phyloP scores from a whole-genome alignment of 2,888 invertebrate genomes.

The Baronia brevicornis region DNA sequence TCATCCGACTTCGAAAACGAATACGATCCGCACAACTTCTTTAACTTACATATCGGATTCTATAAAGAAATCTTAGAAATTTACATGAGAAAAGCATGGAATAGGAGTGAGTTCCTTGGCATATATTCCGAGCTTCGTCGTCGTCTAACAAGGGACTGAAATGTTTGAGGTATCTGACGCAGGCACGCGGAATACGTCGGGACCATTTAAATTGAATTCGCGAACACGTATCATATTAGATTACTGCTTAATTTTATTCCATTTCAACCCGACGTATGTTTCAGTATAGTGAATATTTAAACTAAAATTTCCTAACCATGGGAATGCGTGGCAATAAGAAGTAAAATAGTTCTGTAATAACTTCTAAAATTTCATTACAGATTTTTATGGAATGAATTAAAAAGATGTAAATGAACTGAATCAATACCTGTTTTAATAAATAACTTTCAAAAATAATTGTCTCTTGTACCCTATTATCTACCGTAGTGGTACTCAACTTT shows the following conservation, averaged over 20 bases:
- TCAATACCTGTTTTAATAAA: no score
- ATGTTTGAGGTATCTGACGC: conserved; percentile 55
- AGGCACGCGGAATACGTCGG: conserved; percentile 47
- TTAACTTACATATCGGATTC: conserved; percentile 56
- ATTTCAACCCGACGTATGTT: conserved; percentile 8
- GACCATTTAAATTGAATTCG: conserved; percentile 62
- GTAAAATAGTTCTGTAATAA: no score
- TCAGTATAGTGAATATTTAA: conserved; percentile 15
- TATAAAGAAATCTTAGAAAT: conserved; percentile 56
- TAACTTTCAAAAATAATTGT: no score
- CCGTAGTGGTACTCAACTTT: no score
- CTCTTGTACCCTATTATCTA: no score
- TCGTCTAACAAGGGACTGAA: conserved; percentile 57
- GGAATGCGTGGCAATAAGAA: no score
- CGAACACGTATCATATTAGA: conserved; percentile 47
- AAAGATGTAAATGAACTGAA: no score
- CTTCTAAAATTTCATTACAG: no score
- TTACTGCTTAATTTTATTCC: conserved; percentile 30
- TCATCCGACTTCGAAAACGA: conserved; percentile 4
- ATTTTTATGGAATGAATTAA: no score
- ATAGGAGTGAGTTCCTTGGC: conserved; percentile 37
- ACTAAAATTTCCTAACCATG: no score
- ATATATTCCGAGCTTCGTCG: conserved; percentile 36
- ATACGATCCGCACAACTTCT: conserved; percentile 18
- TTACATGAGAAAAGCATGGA: conserved; percentile 60